These are phyloP conservation scores for Athene cunicularia DNA, from an alignment of 2,113 vertebrate genomes.

Conservation along the genomic window DNA sequence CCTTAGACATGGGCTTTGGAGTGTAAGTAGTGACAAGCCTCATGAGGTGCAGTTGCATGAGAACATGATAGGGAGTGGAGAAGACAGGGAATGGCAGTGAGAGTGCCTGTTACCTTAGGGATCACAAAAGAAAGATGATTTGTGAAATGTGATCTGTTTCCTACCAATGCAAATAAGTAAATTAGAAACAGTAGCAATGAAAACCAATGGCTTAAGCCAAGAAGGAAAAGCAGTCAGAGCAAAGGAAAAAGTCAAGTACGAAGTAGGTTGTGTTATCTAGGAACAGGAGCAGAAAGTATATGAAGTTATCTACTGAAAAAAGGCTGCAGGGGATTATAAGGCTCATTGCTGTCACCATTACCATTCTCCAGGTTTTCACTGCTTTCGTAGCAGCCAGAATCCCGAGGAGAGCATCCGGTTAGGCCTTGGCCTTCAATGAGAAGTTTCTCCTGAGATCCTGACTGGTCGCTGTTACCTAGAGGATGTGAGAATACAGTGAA, in stretches of 20 bases:
- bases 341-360: slow-evolving; percentile 73
- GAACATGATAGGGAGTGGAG: neutral
- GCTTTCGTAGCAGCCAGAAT: slow-evolving; percentile 98
- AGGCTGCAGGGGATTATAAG: neutral
- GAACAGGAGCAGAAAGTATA: slow-evolving; percentile 27
- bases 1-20: neutral
- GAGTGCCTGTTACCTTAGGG: neutral
- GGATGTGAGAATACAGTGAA: neutral
- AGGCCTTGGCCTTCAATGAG: slow-evolving; percentile 84
- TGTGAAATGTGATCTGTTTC: neutral
- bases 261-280: slow-evolving; percentile 33
- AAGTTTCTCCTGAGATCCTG: slow-evolving; percentile 95
- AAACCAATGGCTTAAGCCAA: neutral
- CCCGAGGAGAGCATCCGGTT: slow-evolving; percentile 89
- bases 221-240: neutral
- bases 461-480: slow-evolving; percentile 95
- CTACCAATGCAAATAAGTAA: neutral
- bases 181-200: neutral
- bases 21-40: neutral
- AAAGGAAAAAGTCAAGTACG: slow-evolving; percentile 15
- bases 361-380: slow-evolving; percentile 96
- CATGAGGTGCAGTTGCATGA: accelerated
- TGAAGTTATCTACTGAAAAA: neutral
- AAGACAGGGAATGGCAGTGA: neutral
- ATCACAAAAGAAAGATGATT: neutral